These are phyloP conservation scores for Zosterops hypoxanthus DNA, from an alignment of 2,113 vertebrate species.

Conservation along the genomic window DNA sequence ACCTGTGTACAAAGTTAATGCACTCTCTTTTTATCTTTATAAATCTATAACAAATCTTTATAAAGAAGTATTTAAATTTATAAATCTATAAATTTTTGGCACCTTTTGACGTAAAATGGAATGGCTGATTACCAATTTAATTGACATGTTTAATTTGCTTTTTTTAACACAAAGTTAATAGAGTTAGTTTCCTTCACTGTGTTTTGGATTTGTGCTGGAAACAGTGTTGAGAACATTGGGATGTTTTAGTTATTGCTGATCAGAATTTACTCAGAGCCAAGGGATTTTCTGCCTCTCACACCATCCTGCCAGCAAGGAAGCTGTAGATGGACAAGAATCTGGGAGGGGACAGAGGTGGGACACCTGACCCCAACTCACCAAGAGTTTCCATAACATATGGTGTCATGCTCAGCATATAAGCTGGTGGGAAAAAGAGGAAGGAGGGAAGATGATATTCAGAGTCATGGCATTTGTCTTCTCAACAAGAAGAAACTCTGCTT, in stretches of 20 bases:
- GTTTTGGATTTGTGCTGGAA: background rate
- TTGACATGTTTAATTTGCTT: background rate
- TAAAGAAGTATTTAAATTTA: background rate
- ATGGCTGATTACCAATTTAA: background rate
- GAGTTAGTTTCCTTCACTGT: background rate
- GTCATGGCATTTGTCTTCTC: background rate
- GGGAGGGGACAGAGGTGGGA: accelerated
- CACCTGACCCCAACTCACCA: background rate
- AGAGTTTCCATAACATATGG: background rate
- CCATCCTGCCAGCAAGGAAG: accelerated
- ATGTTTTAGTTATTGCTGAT: background rate
- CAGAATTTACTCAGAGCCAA: background rate
- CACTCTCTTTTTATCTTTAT: background rate
- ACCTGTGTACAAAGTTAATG: background rate
- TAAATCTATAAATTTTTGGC: background rate
- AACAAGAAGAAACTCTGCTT: background rate
- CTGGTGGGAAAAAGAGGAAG: background rate
- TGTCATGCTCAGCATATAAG: background rate
- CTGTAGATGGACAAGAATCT: background rate
- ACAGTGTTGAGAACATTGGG: background rate
- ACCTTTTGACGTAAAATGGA: background rate
- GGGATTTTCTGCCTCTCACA: background rate
- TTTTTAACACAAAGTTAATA: background rate
- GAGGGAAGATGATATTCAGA: background rate
- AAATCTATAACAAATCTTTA: background rate